These are phyloP conservation scores for Enoplosus armatus DNA, from an alignment of 2,797 vertebrate species.

Conservation along the genomic window DNA sequence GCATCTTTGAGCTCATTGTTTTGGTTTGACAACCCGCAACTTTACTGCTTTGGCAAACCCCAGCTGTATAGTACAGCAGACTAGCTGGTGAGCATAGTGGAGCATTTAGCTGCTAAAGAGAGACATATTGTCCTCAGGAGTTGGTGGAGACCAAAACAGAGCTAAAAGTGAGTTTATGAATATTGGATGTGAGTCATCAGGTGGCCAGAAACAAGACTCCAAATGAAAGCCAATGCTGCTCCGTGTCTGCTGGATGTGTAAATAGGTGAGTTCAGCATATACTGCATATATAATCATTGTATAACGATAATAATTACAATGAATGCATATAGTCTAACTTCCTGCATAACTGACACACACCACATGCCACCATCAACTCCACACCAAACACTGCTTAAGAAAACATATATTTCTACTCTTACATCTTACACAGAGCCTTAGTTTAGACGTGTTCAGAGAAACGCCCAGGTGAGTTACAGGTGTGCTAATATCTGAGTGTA, in stretches of 20 bases:
- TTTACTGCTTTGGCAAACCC: not conserved
- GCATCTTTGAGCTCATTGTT: not conserved
- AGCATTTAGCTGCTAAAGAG: slow-evolving; percentile 1
- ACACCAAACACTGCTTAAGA: not conserved
- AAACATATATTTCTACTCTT: not conserved
- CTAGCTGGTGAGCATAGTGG: no score
- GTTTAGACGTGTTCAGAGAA: no score
- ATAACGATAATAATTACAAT: not conserved
- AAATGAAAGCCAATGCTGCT: not conserved
- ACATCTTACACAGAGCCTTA: not conserved
- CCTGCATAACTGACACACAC: not conserved
- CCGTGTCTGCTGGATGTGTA: not conserved
- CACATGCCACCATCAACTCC: not conserved
- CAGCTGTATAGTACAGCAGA: no score
- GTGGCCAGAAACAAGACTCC: not conserved
- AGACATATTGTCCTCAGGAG: not conserved
- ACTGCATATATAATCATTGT: not conserved
- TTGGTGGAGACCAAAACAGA: not conserved
- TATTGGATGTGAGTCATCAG: not conserved
- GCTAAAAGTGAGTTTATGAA: not conserved
- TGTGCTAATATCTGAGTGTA: no score
- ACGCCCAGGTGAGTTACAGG: fast-evolving
- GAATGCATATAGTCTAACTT: not conserved
- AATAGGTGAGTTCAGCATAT: not conserved
- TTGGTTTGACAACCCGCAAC: not conserved